These are phyloP conservation scores for Bombus impatiens DNA, from an alignment of 1,140 invertebrate genomes.

Conservation along the genomic window DNA sequence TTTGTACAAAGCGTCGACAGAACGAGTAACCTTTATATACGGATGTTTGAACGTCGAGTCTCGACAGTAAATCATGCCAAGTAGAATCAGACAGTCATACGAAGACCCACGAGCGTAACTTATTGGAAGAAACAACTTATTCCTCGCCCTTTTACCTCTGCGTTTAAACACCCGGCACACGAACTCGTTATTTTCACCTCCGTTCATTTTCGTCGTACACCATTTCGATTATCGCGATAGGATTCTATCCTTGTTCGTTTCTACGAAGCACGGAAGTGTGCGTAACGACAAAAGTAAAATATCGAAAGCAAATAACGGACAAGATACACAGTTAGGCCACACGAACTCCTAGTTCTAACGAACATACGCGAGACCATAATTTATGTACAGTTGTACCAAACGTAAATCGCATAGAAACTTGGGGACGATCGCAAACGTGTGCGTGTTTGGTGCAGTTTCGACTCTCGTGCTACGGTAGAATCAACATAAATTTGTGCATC, in stretches of 20 bases:
- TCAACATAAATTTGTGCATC: slow-evolving; percentile 12
- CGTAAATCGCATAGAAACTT: slow-evolving; percentile 4
- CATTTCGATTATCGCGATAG: not conserved
- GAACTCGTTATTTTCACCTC: not conserved
- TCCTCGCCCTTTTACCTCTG: not conserved
- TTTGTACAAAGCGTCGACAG: not conserved
- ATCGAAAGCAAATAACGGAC: not conserved
- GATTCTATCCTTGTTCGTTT: not conserved
- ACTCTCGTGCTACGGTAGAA: not conserved
- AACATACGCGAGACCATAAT: not conserved
- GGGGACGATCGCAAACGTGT: slow-evolving; percentile 1
- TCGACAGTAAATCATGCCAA: not conserved
- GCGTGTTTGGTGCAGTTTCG: slow-evolving; percentile 9
- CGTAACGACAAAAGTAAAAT: not conserved
- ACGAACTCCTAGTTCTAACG: not conserved
- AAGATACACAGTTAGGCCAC: not conserved
- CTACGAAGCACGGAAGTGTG: slow-evolving; percentile 12
- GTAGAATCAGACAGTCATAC: slow-evolving; percentile 38
- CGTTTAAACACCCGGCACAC: not conserved
- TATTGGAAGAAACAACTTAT: slow-evolving; percentile 62
- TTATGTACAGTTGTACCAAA: slow-evolving; percentile 14
- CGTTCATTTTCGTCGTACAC: not conserved
- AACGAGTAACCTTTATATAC: slow-evolving; percentile 2
- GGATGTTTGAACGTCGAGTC: slow-evolving; percentile 22
- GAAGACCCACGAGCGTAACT: slow-evolving; percentile 50